phyloP scores from a whole-genome alignment of 2,888 invertebrate genomes.

The Pammene fasciana region DNA sequence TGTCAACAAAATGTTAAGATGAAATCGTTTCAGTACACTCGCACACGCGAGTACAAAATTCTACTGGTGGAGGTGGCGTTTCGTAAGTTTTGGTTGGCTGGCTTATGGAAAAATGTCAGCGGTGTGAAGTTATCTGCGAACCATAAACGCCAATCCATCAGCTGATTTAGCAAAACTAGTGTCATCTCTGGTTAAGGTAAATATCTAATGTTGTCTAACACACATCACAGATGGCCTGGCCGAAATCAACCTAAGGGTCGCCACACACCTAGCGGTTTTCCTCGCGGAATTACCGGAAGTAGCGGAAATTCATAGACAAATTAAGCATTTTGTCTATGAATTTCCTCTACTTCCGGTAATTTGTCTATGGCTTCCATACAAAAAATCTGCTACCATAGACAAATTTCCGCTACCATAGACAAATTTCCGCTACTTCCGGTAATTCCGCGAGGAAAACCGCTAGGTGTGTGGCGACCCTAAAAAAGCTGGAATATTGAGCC shows the following conservation, averaged over 20 bases:
- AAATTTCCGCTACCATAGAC: no score
- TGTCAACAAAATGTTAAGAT: constrained; percentile 58
- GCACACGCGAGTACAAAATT: constrained; percentile 54
- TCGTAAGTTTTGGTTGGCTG: constrained; percentile 48
- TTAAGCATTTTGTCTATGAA: no score
- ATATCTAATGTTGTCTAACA: constrained; percentile 3
- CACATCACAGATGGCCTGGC: constrained; percentile 28
- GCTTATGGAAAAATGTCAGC: constrained; percentile 46
- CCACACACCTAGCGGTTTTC: no score
- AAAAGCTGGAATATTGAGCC: neutral
- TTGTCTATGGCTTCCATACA: no score
- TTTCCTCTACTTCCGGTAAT: no score
- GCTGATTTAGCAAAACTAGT: constrained; percentile 59
- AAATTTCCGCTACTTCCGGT: no score
- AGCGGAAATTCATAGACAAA: no score
- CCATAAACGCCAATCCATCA: constrained; percentile 60
- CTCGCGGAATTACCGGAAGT: no score
- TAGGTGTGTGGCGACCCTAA: no score
- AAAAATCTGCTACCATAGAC: no score
- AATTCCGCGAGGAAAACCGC: no score
- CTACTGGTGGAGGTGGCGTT: constrained; percentile 33
- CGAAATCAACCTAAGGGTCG: no score
- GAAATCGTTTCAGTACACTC: constrained; percentile 57
- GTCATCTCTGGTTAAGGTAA: constrained; percentile 47
- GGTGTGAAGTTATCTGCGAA: constrained; percentile 65